phyloP scores from a whole-genome alignment of 1,140 invertebrate genomes.

The Tribolium madens region DNA sequence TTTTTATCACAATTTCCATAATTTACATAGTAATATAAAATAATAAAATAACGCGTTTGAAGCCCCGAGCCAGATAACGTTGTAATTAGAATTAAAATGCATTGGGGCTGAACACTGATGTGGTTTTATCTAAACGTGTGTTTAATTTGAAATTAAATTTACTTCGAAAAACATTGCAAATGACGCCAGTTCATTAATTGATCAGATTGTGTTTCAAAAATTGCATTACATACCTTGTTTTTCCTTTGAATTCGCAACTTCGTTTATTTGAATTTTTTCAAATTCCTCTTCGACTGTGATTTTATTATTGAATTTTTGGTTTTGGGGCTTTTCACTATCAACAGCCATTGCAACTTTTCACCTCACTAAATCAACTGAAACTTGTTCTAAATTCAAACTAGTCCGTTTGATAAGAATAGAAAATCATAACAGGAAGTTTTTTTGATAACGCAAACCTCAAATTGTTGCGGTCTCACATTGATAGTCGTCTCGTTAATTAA shows the following conservation, averaged over 20 bases:
- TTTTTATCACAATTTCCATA: slow-evolving; percentile 24
- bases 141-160: slow-evolving; percentile 39
- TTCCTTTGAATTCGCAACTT: not conserved
- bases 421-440: not conserved
- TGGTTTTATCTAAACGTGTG: slow-evolving; percentile 21
- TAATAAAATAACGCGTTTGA: slow-evolving; percentile 35
- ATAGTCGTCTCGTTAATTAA: not conserved
- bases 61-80: not conserved
- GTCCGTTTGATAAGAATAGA: not conserved
- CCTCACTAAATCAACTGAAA: not conserved
- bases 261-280: not conserved
- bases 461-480: not conserved
- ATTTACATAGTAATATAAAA: not conserved
- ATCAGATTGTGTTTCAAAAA: slow-evolving; percentile 5
- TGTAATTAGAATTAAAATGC: slow-evolving; percentile 30
- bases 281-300: not conserved
- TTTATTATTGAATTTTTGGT: not conserved
- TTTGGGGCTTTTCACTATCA: not conserved
- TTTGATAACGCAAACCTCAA: not conserved
- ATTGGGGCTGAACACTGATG: slow-evolving; percentile 16
- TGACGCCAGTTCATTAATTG: slow-evolving; percentile 3
- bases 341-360: not conserved
- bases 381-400: not conserved
- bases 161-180: slow-evolving; percentile 21
- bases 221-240: not conserved